Conservation (phyloP, 2,113 vertebrate genomes). For the Colius striatus region DNA sequence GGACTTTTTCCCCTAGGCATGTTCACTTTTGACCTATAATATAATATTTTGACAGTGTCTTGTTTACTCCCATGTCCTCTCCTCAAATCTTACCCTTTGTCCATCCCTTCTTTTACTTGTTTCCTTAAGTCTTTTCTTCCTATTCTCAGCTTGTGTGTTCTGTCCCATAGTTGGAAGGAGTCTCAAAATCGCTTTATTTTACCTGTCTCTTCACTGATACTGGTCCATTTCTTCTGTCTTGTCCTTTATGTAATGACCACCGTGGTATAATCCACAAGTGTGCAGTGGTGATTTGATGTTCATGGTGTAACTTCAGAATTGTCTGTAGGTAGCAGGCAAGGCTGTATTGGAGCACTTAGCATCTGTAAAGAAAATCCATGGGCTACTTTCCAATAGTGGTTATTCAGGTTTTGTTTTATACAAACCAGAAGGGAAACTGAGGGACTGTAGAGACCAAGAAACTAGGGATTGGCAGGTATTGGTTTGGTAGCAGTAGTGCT, state of each 20-base stretch:
- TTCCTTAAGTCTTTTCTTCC: not conserved
- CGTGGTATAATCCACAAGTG: not conserved
- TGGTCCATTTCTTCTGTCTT: not conserved
- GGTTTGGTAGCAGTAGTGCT: not conserved
- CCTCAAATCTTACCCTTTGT: not conserved
- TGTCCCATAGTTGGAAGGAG: not conserved
- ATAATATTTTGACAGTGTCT: not conserved
- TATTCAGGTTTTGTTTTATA: not conserved
- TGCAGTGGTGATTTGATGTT: not conserved
- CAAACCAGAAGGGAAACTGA: not conserved
- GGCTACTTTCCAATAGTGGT: not conserved
- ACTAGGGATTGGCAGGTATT: too few species aligned
- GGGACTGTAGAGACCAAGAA: not conserved
- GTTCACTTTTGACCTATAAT: not conserved
- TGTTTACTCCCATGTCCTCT: not conserved
- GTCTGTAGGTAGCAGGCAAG: not conserved
- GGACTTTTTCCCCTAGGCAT: rapidly evolving
- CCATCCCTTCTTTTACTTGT: not conserved
- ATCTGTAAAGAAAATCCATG: not conserved
- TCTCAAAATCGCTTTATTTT: not conserved
- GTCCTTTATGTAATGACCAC: not conserved
- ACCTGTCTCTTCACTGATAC: not conserved
- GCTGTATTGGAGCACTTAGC: not conserved
- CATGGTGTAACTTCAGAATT: not conserved
- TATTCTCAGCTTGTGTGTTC: not conserved